These are phyloP conservation scores for Silurus meridionalis DNA, from an alignment of 2,113 vertebrate genomes.

Conservation along the genomic window DNA sequence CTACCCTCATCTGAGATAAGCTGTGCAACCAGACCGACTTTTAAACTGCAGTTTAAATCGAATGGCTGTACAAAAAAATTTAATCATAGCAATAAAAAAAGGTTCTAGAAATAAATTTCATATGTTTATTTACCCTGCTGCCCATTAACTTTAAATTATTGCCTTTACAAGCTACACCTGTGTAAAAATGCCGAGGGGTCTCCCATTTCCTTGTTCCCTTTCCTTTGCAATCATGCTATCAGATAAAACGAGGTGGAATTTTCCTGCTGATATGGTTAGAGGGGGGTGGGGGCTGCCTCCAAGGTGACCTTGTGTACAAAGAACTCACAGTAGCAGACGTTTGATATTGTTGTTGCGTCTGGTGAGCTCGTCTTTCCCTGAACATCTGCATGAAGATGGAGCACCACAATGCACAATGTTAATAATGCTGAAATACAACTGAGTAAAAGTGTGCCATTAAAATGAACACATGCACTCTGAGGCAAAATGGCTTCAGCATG, in stretches of 20 bases:
- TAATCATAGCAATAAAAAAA: background rate
- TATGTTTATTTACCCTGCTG: background rate
- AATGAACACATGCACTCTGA: conserved; percentile 42
- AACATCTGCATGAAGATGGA: background rate
- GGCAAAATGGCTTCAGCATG: conserved; percentile 45
- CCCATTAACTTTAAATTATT: background rate
- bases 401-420: background rate
- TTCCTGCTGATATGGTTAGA: conserved; percentile 47
- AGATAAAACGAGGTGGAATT: conserved; percentile 40
- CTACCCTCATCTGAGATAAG: background rate
- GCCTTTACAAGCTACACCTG: background rate
- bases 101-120: background rate
- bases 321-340: conserved; percentile 41
- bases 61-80: background rate
- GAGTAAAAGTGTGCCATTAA: conserved; percentile 40
- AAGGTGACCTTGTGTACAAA: conserved; percentile 57
- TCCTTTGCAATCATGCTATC: conserved; percentile 40
- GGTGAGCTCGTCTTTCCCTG: background rate
- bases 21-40: background rate
- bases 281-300: conserved; percentile 34
- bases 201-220: conserved; percentile 27
- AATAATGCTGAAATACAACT: background rate
- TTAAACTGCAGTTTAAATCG: too few relatives aligned
- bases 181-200: conserved; percentile 16
- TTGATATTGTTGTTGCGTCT: conserved; percentile 11